Evolutionary conservation across 2,797 vertebrate genomes (phyloP), one percentile per base, ranked within the genome.

Genomic region (Enteromius thamalakanensis): DNA sequence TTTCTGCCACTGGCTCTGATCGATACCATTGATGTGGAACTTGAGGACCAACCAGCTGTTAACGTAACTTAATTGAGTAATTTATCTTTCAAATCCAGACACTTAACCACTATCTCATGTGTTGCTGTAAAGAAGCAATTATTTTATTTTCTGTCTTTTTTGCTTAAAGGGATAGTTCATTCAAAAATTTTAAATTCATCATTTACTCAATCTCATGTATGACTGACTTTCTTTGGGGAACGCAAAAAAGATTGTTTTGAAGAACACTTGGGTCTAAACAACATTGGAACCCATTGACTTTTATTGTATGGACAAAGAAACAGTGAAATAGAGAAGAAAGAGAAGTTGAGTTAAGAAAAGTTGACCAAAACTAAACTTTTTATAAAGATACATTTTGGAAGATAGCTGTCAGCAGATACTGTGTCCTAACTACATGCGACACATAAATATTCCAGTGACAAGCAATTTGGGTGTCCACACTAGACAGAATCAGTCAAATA

Each of bases 41-140:
- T 83, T 88, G 53, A 0, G 3, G 82, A 84, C 84, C 80, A 83
- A 88, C 85, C 84, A 29, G 87, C 82, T 85, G 87, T 90, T 90
- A 87, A 90, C 87, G 65, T 75, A 82, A 89, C 84, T 71, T 77
- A 88, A 91, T 91, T 86, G 85, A 90, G 91, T 89, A 85, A 90
- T 91, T 91, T n/a, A 85, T 91, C 89, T 88, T 86, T 86, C 69
- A 60, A 81, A 88, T 72, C 1, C 87, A 90, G 85, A 76, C 79
- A 69, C 83, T 55, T 67, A 90, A 86, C 84, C 55, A 68, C 26
- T 77, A 87, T 91, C 77, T 89, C 89, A 85, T 83, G 42, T 65
- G 34, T 71, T 90, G 91, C 91, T 82, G 90, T 90, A 40, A 26
- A 34, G 60, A 79, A 80, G 60, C n/a, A 78, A 65, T 17, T 17